Percentiles rank a stretch among this genome's conserved stretches.
These are phyloP conservation scores for Pimpla rufipes DNA, from an alignment of 2,888 invertebrate species.

Conservation along the genomic window DNA sequence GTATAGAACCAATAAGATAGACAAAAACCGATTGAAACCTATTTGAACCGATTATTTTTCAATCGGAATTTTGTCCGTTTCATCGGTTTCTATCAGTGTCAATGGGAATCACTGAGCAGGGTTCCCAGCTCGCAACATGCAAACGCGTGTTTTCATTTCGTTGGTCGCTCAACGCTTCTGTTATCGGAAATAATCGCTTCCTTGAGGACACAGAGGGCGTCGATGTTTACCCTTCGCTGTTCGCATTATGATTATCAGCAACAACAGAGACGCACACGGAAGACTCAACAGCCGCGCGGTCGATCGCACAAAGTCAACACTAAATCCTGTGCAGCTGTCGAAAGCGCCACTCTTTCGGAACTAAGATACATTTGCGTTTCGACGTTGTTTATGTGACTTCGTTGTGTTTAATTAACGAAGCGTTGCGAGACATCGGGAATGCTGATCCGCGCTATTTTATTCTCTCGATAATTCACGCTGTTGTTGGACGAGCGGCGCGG, in stretches of 20 bases:
- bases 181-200: slow-evolving; percentile 55
- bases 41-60: too few relatives aligned
- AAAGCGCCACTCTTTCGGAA: slow-evolving; percentile 9
- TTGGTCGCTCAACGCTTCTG: slow-evolving; percentile 12
- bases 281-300: neutral
- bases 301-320: neutral
- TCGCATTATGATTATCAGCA: neutral
- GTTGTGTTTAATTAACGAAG: slow-evolving; percentile 19
- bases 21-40: too few relatives aligned
- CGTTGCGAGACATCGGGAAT: slow-evolving; percentile 13
- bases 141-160: slow-evolving; percentile 11
- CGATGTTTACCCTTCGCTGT: slow-evolving; percentile 19
- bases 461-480: slow-evolving; percentile 6
- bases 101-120: too few relatives aligned
- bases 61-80: too few relatives aligned
- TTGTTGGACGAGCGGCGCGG: neutral
- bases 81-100: too few relatives aligned
- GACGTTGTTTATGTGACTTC: slow-evolving; percentile 32
- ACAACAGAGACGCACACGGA: slow-evolving; percentile 12
- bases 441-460: neutral
- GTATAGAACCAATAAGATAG: too few relatives aligned
- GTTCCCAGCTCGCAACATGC: slow-evolving; percentile 10
- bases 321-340: neutral
- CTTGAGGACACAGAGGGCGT: neutral
- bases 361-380: slow-evolving; percentile 43